These are phyloP conservation scores for Micropoecilia bifurca DNA, from an alignment of 2,797 vertebrate species.

Conservation along the genomic window DNA sequence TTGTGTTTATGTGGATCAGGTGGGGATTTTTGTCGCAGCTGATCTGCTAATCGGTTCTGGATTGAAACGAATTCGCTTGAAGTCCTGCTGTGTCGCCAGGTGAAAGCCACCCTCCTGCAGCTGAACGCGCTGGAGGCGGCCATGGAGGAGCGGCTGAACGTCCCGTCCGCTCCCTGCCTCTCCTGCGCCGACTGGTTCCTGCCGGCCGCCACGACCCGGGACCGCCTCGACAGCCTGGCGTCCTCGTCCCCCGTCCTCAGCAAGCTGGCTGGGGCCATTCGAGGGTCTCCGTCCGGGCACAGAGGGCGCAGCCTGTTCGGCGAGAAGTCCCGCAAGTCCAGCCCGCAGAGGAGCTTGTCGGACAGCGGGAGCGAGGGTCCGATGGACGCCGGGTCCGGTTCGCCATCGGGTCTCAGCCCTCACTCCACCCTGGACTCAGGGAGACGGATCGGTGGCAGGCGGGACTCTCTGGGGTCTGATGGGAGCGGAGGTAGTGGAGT, in stretches of 20 bases:
- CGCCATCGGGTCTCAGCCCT: slow-evolving; percentile 62
- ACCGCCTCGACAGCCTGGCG: slow-evolving; percentile 81
- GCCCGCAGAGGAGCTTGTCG: slow-evolving; percentile 81
- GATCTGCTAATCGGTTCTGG: no score
- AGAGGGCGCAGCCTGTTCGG: slow-evolving; percentile 80
- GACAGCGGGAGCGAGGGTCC: slow-evolving; percentile 79
- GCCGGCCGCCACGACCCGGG: slow-evolving; percentile 72
- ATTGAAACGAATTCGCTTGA: not conserved
- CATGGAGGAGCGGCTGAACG: slow-evolving; percentile 85
- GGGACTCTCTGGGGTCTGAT: slow-evolving; percentile 75
- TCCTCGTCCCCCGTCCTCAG: slow-evolving; percentile 78
- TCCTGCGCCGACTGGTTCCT: slow-evolving; percentile 94
- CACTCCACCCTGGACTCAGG: slow-evolving; percentile 74
- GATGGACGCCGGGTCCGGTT: slow-evolving; percentile 49
- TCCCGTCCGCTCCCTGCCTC: slow-evolving; percentile 84
- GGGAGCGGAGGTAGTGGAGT: slow-evolving; percentile 76
- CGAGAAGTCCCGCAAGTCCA: slow-evolving; percentile 79
- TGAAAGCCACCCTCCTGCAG: slow-evolving; percentile 91
- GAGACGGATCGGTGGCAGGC: slow-evolving; percentile 67
- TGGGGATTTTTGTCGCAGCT: slow-evolving; percentile 18
- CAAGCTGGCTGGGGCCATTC: slow-evolving; percentile 80
- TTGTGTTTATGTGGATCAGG: slow-evolving; percentile 94
- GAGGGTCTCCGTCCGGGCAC: slow-evolving; percentile 64
- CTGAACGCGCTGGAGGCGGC: slow-evolving; percentile 84
- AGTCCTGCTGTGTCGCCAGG: slow-evolving; percentile 43